Evolutionary conservation across 2,113 vertebrate species (phyloP).

Genomic region (Nothoprocta perdicaria): DNA sequence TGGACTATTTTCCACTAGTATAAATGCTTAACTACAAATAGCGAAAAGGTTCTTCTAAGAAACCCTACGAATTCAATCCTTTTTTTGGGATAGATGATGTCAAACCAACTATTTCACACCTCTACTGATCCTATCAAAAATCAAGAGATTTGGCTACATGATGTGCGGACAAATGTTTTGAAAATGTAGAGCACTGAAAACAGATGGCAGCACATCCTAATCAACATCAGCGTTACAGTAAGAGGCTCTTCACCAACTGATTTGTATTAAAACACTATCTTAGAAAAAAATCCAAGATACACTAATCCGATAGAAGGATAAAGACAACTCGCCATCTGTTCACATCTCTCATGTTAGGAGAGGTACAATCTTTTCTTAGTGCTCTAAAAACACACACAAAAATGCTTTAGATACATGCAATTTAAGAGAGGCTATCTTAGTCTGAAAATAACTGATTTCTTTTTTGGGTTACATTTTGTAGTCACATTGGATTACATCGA

Average conservation of each 20-base stretch:
- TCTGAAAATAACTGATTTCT: background rate
- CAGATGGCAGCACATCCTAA: slow-evolving; percentile 77
- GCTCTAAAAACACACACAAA: background rate
- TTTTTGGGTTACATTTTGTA: background rate
- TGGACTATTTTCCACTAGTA: background rate
- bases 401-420: background rate
- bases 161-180: slow-evolving; percentile 50
- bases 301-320: slow-evolving; percentile 76
- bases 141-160: slow-evolving; percentile 53
- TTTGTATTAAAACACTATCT: slow-evolving; percentile 76
- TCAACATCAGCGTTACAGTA: slow-evolving; percentile 66
- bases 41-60: background rate
- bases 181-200: slow-evolving; percentile 54
- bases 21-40: background rate
- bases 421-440: background rate
- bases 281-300: slow-evolving; percentile 69
- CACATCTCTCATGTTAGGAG: slow-evolving; percentile 56
- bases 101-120: slow-evolving; percentile 32
- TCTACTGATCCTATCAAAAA: slow-evolving; percentile 55
- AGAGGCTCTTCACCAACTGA: slow-evolving; percentile 74
- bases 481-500: no score
- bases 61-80: slow-evolving; percentile 10
- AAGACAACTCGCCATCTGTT: slow-evolving; percentile 74
- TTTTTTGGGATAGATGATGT: background rate
- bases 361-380: background rate